These are phyloP conservation scores for Peucedramus taeniatus DNA, from an alignment of 2,113 vertebrate genomes.

Conservation along the genomic window DNA sequence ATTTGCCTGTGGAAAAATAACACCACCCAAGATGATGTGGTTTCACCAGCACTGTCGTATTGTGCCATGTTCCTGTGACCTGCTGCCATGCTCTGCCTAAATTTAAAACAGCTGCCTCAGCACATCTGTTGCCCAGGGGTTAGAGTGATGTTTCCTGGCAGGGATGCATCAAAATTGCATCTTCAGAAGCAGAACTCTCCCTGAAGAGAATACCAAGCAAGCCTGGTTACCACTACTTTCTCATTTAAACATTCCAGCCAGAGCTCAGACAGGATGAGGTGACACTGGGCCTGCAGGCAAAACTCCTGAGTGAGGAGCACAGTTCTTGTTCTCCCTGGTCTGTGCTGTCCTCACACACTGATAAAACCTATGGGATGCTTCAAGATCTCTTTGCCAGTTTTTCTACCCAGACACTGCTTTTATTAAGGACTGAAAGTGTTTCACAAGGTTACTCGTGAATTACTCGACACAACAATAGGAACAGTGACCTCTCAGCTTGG, in stretches of 20 bases:
- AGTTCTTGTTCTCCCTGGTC: neutral
- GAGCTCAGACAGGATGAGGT: neutral
- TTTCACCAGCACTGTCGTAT: neutral
- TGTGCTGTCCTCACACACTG: neutral
- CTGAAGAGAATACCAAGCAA: neutral
- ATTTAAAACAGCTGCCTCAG: neutral
- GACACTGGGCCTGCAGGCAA: neutral
- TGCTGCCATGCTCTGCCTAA: neutral
- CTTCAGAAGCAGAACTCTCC: neutral
- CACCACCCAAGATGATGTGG: neutral
- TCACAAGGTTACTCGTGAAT: neutral
- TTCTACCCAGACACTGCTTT: neutral
- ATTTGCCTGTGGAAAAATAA: neutral
- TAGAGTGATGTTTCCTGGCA: neutral
- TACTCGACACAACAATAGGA: neutral
- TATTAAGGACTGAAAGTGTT: neutral
- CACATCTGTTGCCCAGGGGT: neutral
- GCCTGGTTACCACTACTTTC: neutral
- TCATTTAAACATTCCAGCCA: neutral
- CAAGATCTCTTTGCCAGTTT: neutral
- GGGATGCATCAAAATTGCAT: neutral
- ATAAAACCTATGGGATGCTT: neutral
- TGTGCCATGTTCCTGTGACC: neutral
- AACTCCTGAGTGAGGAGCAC: neutral
- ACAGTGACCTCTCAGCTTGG: neutral